phyloP scores from a whole-genome alignment of 2,113 vertebrate species.

The Erinaceus europaeus region DNA sequence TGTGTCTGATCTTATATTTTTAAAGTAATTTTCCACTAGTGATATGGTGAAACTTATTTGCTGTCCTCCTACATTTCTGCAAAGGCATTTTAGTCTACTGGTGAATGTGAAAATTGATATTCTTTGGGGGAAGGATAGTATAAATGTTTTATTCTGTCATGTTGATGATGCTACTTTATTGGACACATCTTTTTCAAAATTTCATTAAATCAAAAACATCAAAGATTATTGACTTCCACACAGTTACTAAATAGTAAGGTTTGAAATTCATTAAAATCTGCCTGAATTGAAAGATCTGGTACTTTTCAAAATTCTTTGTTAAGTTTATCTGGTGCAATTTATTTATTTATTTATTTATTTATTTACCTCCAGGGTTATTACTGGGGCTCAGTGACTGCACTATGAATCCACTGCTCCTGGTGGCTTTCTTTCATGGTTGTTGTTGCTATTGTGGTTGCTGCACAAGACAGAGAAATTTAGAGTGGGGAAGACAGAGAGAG shows the following conservation, averaged over 20 bases:
- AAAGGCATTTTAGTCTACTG: not conserved
- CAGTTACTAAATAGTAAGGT: not conserved
- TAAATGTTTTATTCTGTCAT: not conserved
- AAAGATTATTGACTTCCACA: not conserved
- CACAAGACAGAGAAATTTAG: too few species aligned
- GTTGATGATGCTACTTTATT: not conserved
- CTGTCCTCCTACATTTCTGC: not conserved
- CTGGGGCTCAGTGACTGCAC: too few species aligned
- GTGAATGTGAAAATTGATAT: not conserved
- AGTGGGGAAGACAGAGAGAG: too few species aligned
- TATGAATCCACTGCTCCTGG: too few species aligned
- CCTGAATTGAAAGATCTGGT: not conserved
- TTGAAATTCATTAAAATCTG: not conserved
- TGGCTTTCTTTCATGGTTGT: too few species aligned
- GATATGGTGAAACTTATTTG: not conserved
- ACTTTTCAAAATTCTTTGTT: not conserved
- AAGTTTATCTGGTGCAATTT: not conserved
- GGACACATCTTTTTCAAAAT: not conserved
- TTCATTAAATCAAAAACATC: not conserved
- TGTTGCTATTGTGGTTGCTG: too few species aligned
- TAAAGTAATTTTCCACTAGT: not conserved
- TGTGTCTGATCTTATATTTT: not conserved
- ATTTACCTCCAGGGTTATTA: too few species aligned
- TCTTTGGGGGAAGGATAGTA: not conserved
- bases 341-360: too few species aligned